Evolutionary conservation across 2,797 vertebrate genomes (phyloP).

Genomic region (Oreonectes daqikongensis): DNA sequence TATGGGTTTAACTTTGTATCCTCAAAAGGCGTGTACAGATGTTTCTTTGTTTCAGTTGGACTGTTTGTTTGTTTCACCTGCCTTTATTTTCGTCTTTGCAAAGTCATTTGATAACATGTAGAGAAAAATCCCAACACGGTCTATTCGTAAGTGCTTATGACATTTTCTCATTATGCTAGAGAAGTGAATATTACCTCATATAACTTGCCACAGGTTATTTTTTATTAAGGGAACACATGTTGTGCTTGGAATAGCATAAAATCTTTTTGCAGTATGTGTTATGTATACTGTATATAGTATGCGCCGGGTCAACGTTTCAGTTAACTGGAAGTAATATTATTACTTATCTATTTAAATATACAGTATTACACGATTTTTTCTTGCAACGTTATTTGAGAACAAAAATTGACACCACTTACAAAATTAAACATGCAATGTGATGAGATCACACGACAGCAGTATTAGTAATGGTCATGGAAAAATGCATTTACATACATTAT

Average conservation of each 20-base stretch:
- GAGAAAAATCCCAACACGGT: not conserved
- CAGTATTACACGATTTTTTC: no score
- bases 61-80: slow-evolving; percentile 9
- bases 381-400: no score
- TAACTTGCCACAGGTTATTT: not conserved
- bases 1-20: slow-evolving; percentile 10
- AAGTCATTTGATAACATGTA: not conserved
- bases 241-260: slow-evolving; percentile 2
- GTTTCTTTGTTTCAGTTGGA: slow-evolving; percentile 5
- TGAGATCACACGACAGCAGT: no score
- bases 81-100: not conserved
- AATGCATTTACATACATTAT: slow-evolving; percentile 1
- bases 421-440: not conserved
- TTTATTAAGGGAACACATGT: not conserved
- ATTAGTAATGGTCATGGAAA: no score
- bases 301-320: not conserved
- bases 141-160: slow-evolving; percentile 45
- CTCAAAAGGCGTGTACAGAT: not conserved
- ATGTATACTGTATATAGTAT: not conserved
- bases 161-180: slow-evolving; percentile 31
- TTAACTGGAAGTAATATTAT: not conserved
- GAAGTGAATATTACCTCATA: slow-evolving; percentile 31
- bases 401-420: not conserved
- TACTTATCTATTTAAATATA: not conserved
- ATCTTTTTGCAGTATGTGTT: not conserved